These are phyloP conservation scores for Spilogale gracilis DNA, from an alignment of 2,113 vertebrate genomes.

Conservation along the genomic window DNA sequence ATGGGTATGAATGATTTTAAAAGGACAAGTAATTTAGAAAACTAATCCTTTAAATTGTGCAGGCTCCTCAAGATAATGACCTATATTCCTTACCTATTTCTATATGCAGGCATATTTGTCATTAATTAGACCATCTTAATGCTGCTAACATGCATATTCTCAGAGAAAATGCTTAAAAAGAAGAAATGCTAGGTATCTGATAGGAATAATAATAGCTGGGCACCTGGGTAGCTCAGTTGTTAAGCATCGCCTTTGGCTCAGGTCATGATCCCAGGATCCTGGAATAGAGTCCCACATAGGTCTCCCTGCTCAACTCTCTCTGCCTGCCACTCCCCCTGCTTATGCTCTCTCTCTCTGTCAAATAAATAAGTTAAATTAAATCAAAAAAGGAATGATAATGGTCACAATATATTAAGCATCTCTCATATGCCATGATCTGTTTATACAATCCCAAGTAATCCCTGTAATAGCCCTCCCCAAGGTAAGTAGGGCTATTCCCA, in stretches of 20 bases:
- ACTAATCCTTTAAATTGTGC: conserved; percentile 1
- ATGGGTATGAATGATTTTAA: neutral
- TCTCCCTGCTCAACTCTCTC: too few species aligned
- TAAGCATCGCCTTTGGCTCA: too few species aligned
- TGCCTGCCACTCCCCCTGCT: too few species aligned
- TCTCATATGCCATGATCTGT: neutral
- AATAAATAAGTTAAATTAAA: too few species aligned
- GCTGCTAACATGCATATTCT: neutral
- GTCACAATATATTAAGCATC: neutral
- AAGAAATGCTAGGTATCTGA: neutral
- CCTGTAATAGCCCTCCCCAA: neutral
- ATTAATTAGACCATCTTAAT: neutral
- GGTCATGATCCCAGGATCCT: too few species aligned
- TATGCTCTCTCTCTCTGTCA: too few species aligned
- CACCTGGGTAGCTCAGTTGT: too few species aligned
- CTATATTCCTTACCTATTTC: conserved; percentile 1
- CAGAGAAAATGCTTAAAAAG: conserved; percentile 9
- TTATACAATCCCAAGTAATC: neutral
- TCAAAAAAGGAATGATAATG: neutral
- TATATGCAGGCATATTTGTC: neutral
- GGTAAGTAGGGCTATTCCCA: neutral
- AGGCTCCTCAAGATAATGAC: neutral
- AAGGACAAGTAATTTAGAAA: conserved; percentile 38
- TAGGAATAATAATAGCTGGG: neutral
- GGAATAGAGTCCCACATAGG: too few species aligned